Percentiles rank a stretch among this genome's conserved stretches.
phyloP scores from a whole-genome alignment of 2,113 vertebrate species.

The Smithornis capensis region DNA sequence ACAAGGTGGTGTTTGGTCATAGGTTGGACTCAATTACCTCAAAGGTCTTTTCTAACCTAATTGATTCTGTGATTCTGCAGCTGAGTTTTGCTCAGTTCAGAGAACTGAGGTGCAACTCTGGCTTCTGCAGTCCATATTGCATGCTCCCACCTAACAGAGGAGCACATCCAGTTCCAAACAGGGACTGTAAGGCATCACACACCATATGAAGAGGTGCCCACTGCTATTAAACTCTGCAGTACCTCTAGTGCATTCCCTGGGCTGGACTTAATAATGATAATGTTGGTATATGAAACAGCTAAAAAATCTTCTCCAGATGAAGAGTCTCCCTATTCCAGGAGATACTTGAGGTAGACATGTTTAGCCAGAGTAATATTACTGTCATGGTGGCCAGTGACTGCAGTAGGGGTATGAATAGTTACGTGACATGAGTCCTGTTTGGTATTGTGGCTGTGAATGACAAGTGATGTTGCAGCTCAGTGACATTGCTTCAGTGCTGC shows the following conservation, averaged over 20 bases:
- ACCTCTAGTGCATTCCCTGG: background rate
- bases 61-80: background rate
- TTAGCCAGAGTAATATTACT: background rate
- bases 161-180: background rate
- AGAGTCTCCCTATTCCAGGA: background rate
- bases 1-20: background rate
- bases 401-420: background rate
- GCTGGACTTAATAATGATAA: background rate
- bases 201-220: background rate
- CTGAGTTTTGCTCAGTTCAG: background rate
- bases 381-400: background rate
- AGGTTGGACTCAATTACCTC: background rate
- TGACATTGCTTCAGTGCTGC: accelerated
- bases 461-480: background rate
- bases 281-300: background rate
- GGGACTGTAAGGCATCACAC: background rate
- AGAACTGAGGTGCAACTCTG: background rate
- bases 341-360: background rate
- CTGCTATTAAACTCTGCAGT: background rate
- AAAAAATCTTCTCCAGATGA: background rate
- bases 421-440: background rate
- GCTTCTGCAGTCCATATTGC: background rate
- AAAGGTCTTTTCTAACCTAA: background rate
- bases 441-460: background rate
- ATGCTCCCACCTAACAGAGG: background rate